phyloP scores from a whole-genome alignment of 2,888 invertebrate species.

The Platycheirus albimanus region DNA sequence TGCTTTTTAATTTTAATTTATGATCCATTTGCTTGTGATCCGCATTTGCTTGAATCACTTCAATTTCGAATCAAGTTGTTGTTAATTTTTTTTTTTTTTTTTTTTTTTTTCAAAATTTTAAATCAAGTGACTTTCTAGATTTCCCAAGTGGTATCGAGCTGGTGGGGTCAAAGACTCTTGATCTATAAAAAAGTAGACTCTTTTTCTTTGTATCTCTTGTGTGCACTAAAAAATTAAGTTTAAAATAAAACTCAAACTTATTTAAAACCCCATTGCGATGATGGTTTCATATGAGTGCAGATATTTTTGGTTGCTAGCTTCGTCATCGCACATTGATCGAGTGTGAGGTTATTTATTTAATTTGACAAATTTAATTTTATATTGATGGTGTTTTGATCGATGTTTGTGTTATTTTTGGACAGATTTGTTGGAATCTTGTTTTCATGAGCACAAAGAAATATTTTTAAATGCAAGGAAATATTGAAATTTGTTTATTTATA shows the following conservation, averaged over 20 bases:
- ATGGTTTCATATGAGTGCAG: neutral
- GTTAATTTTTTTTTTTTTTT: slow-evolving; percentile 14
- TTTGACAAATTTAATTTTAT: slow-evolving; percentile 44
- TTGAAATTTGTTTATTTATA: neutral
- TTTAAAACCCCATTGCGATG: neutral
- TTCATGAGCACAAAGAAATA: neutral
- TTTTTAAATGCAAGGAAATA: neutral
- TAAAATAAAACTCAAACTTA: slow-evolving; percentile 17
- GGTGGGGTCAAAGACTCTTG: slow-evolving; percentile 31
- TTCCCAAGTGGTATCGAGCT: neutral
- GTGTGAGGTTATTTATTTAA: slow-evolving; percentile 50
- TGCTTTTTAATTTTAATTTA: slow-evolving; percentile 57
- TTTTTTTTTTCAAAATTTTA: neutral
- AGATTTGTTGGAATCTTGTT: neutral
- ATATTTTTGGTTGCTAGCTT: neutral
- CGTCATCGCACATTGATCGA: slow-evolving; percentile 1
- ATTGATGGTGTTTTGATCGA: slow-evolving; percentile 47
- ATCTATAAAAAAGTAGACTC: slow-evolving; percentile 18
- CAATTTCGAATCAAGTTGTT: slow-evolving; percentile 31
- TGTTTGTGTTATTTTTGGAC: slow-evolving; percentile 52
- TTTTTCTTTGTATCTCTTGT: neutral
- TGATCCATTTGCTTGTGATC: slow-evolving; percentile 53
- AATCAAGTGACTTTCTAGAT: neutral
- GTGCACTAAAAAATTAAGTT: slow-evolving; percentile 4
- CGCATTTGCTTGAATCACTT: slow-evolving; percentile 29